Evolutionary conservation across 2,113 vertebrate species (phyloP).

Genomic region (Chunga burmeisteri): DNA sequence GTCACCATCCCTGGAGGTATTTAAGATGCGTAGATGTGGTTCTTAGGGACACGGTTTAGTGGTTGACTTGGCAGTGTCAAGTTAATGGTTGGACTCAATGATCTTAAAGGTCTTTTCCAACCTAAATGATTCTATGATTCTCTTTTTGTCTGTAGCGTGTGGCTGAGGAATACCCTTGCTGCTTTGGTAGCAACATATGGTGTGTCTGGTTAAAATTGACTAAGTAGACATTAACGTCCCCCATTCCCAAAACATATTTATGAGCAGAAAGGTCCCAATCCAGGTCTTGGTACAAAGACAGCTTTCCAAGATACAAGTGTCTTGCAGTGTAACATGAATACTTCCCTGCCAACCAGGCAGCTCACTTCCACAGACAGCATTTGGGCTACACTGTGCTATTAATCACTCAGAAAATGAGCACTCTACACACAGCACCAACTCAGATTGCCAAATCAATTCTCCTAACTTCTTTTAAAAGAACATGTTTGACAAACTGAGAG

Average conservation of each 20-base stretch:
- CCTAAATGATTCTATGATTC: not conserved
- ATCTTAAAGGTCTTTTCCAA: not conserved
- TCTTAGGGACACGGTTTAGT: not conserved
- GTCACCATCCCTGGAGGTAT: not conserved
- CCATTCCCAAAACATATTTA: not conserved
- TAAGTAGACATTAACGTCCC: not conserved
- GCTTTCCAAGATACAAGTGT: not conserved
- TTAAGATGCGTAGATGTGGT: not conserved
- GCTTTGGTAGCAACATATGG: not conserved
- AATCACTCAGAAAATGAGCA: not conserved
- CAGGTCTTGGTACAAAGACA: not conserved
- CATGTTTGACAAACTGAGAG: not conserved
- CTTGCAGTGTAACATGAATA: not conserved
- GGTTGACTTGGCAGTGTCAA: not conserved
- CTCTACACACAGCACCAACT: not conserved
- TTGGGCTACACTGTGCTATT: not conserved
- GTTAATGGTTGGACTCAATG: not conserved
- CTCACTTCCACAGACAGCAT: not conserved
- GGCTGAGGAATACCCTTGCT: not conserved
- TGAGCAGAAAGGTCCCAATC: not conserved
- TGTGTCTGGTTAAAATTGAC: not conserved
- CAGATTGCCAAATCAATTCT: not conserved
- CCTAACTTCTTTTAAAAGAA: not conserved
- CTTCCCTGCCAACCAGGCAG: not conserved
- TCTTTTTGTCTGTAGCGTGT: not conserved